A percentile compares a stretch with the other conserved stretches of the same genome.
Conservation (phyloP, 2,888 invertebrate genomes). For the Hemaris fuciformis region DNA sequence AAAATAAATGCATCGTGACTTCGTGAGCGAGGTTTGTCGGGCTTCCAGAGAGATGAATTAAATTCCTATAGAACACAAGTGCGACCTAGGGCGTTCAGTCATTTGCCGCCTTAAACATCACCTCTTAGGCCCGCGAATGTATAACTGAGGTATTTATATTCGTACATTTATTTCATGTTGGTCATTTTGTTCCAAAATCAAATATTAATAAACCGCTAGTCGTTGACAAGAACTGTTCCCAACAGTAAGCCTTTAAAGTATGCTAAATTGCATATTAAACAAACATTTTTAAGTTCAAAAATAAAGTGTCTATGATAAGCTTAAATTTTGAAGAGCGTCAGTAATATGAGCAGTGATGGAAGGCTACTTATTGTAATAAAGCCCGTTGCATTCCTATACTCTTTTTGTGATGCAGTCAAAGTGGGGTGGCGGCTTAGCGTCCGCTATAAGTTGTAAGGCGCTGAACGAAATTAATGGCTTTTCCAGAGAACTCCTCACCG, state of each 20-base stretch:
- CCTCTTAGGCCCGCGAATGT: neutral
- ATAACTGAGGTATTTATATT: neutral
- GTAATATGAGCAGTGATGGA: slow-evolving; percentile 34
- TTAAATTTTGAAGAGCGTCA: slow-evolving; percentile 29
- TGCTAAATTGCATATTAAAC: slow-evolving; percentile 16
- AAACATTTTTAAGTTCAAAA: slow-evolving; percentile 21
- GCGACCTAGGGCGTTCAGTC: slow-evolving; percentile 36
- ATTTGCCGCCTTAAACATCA: slow-evolving; percentile 22
- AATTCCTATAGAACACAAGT: slow-evolving; percentile 52
- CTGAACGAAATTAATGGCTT: slow-evolving; percentile 67
- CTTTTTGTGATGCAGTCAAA: slow-evolving; percentile 52
- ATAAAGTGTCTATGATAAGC: slow-evolving; percentile 25
- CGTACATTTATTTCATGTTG: neutral
- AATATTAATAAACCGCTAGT: no score
- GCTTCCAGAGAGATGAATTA: slow-evolving; percentile 61
- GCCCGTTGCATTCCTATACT: slow-evolving; percentile 41
- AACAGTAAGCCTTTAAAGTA: no score
- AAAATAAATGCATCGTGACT: slow-evolving; percentile 54
- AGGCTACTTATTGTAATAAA: slow-evolving; percentile 46
- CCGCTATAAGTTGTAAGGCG: slow-evolving; percentile 57
- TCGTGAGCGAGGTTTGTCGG: slow-evolving; percentile 37
- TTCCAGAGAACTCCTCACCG: slow-evolving; percentile 37
- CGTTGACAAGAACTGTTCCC: no score
- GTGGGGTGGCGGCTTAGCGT: slow-evolving; percentile 49
- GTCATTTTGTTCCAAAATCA: no score